A percentile compares a stretch with the other conserved stretches of the same genome.
phyloP scores from a whole-genome alignment of 2,797 vertebrate species.

The Dryobates pubescens region DNA sequence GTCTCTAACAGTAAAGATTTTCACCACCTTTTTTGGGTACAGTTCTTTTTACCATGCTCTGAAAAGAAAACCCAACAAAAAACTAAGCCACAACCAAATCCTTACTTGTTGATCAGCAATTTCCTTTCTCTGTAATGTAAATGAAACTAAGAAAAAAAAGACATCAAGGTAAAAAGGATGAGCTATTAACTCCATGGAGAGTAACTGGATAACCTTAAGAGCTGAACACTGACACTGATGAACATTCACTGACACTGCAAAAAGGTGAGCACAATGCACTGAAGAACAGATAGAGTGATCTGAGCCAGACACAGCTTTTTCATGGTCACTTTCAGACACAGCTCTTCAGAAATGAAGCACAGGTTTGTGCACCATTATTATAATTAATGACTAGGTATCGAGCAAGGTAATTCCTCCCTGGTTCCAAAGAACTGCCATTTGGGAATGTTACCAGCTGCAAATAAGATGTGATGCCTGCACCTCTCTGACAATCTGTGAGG shows the following conservation, averaged over 20 bases:
- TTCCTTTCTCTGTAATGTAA: not conserved
- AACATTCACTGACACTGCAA: not conserved
- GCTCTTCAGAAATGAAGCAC: not conserved
- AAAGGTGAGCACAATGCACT: not conserved
- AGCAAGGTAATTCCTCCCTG: not conserved
- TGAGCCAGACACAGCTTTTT: not conserved
- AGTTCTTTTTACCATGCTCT: not conserved
- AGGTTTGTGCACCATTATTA: not conserved
- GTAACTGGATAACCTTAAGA: not conserved
- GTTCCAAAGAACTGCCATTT: not conserved
- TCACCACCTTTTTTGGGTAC: not conserved
- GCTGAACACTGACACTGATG: not conserved
- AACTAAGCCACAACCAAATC: not conserved
- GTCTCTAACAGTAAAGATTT: not conserved
- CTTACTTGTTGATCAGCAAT: not conserved
- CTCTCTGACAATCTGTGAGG: not conserved
- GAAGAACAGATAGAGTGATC: not conserved
- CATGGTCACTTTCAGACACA: not conserved
- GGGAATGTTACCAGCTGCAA: fast-evolving
- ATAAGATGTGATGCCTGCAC: not conserved
- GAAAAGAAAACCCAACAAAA: not conserved
- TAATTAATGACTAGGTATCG: not conserved
- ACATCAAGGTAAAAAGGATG: not conserved
- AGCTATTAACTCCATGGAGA: not conserved
- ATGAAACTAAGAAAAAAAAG: not conserved